A percentile compares a stretch with the other conserved stretches of the same genome.
These are phyloP conservation scores for Fulica atra DNA, from an alignment of 2,113 vertebrate species.

Conservation along the genomic window DNA sequence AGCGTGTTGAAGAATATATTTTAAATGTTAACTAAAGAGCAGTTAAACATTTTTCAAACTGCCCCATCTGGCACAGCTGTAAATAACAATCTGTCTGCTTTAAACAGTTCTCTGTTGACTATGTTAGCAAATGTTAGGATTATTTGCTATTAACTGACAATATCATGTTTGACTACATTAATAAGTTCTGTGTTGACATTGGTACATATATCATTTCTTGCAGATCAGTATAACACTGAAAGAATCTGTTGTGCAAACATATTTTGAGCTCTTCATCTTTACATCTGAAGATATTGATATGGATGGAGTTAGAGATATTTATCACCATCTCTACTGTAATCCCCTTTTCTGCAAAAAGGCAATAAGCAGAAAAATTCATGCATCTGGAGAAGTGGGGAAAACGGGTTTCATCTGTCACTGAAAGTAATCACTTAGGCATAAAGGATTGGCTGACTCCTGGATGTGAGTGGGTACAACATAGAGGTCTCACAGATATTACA, in stretches of 20 bases:
- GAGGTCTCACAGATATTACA: background rate
- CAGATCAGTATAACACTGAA: background rate
- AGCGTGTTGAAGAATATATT: background rate
- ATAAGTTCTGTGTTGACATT: background rate
- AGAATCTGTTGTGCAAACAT: background rate
- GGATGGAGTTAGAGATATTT: slow-evolving; percentile 8
- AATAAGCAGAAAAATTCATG: background rate
- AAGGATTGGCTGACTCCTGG: background rate
- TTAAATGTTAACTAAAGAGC: background rate
- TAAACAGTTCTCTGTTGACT: background rate
- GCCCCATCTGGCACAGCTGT: slow-evolving; percentile 5
- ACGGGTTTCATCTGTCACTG: background rate
- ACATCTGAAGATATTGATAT: background rate
- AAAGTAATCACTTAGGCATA: background rate
- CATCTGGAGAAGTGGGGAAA: background rate
- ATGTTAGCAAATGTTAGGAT: background rate
- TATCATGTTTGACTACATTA: background rate
- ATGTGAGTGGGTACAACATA: background rate
- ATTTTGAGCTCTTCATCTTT: slow-evolving; percentile 3
- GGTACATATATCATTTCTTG: background rate
- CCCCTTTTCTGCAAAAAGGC: background rate
- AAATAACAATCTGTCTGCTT: slow-evolving; percentile 24
- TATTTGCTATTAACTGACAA: background rate
- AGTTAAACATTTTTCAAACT: slow-evolving; percentile 2
- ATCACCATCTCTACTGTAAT: background rate